Evolutionary conservation across 2,113 vertebrate genomes (phyloP).

Genomic region (Columba janthina): DNA sequence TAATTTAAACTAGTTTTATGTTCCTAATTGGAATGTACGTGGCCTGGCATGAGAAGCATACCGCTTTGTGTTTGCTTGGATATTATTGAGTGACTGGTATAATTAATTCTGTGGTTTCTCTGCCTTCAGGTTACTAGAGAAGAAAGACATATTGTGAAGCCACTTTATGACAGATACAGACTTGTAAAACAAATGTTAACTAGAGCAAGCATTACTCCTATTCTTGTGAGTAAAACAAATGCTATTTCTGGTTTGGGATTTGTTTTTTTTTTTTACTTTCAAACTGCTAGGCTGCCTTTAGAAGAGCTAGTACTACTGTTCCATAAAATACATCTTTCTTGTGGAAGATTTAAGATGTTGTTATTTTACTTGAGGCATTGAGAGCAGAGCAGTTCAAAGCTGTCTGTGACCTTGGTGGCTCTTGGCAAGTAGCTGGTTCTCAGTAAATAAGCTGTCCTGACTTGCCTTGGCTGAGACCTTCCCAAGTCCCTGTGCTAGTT

Average conservation of each 20-base stretch:
- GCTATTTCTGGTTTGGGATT: slow-evolving; percentile 40
- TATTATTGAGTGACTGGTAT: slow-evolving; percentile 23
- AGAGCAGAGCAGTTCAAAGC: background rate
- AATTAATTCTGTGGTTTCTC: slow-evolving; percentile 72
- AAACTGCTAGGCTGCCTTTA: slow-evolving; percentile 7
- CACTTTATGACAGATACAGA: slow-evolving; percentile 94
- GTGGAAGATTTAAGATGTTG: background rate
- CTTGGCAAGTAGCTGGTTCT: background rate
- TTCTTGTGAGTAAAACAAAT: slow-evolving; percentile 84
- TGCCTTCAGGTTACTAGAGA: slow-evolving; percentile 88
- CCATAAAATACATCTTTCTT: background rate
- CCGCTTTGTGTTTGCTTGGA: slow-evolving; percentile 46
- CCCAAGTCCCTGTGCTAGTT: background rate
- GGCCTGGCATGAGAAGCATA: slow-evolving; percentile 38
- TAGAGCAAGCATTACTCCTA: slow-evolving; percentile 92
- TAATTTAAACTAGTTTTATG: background rate
- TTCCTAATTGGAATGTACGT: background rate
- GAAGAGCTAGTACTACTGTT: background rate
- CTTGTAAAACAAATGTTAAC: slow-evolving; percentile 98
- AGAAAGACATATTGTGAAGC: slow-evolving; percentile 94
- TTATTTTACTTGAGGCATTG: background rate
- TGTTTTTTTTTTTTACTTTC: background rate
- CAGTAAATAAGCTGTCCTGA: background rate
- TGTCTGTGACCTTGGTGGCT: slow-evolving; percentile 18
- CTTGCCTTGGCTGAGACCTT: background rate